These are phyloP conservation scores for Herminia tarsipennalis DNA, from an alignment of 2,888 invertebrate genomes.

Conservation along the genomic window DNA sequence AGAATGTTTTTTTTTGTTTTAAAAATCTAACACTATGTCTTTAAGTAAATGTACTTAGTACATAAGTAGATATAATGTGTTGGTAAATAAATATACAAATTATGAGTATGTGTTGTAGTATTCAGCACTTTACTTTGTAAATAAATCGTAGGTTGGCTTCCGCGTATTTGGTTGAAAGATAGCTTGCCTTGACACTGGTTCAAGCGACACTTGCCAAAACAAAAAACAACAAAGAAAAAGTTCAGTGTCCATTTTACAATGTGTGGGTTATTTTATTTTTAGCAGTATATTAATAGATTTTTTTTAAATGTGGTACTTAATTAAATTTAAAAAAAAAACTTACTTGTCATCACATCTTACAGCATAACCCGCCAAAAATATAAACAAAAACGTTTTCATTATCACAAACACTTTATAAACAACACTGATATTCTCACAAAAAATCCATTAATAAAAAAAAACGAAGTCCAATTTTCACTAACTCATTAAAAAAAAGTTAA, in stretches of 20 bases:
- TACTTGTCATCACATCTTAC: constrained; percentile 72
- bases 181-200: constrained; percentile 2
- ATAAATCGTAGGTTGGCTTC: not conserved
- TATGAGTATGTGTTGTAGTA: not conserved
- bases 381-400: constrained; percentile 59
- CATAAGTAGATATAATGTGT: too few relatives aligned
- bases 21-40: too few relatives aligned
- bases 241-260: not conserved
- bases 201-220: constrained; percentile 5
- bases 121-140: not conserved
- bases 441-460: constrained; percentile 5
- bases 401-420: constrained; percentile 29
- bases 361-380: constrained; percentile 64
- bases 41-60: too few relatives aligned
- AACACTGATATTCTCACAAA: not conserved
- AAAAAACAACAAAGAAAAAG: constrained; percentile 7
- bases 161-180: not conserved
- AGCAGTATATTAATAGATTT: not conserved
- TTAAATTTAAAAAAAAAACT: constrained; percentile 27
- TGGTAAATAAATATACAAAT: too few relatives aligned
- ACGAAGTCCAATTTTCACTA: not conserved
- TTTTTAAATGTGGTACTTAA: too few relatives aligned
- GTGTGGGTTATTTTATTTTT: not conserved
- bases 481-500: not conserved
- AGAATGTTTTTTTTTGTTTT: too few relatives aligned